A percentile compares a stretch with the other conserved stretches of the same genome.
Conservation (phyloP, 2,113 vertebrate genomes). For the Petroica traversi region DNA sequence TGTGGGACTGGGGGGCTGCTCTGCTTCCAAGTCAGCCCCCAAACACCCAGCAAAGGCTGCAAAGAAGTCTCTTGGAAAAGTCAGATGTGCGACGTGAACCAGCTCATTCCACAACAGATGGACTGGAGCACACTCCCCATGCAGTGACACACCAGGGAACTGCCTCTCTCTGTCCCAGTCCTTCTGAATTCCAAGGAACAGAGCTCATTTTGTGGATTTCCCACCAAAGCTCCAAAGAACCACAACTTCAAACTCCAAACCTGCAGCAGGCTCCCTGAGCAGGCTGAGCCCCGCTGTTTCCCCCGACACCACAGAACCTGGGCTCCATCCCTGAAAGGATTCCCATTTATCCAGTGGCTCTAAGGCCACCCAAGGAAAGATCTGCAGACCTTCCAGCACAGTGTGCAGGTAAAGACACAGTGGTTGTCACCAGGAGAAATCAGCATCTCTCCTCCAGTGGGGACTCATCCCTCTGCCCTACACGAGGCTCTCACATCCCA, state of each 20-base stretch:
- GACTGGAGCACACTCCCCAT: fast-evolving
- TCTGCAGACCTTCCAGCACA: not conserved
- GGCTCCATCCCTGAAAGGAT: not conserved
- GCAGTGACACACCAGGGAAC: not conserved
- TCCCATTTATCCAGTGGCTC: not conserved
- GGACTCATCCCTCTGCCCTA: not conserved
- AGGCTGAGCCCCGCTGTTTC: not conserved
- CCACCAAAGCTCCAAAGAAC: not conserved
- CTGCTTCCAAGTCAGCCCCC: not conserved
- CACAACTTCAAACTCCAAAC: not conserved
- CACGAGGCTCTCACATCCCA: fast-evolving
- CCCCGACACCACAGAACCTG: not conserved
- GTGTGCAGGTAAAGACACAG: fast-evolving
- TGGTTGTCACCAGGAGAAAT: not conserved
- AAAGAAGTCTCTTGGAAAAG: constrained; percentile 14
- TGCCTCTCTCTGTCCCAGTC: not conserved
- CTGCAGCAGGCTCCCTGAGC: not conserved
- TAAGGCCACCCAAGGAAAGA: not conserved
- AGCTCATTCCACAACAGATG: not conserved
- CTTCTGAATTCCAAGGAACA: not conserved
- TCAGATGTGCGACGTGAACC: not conserved
- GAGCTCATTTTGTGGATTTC: not conserved
- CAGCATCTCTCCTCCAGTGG: fast-evolving
- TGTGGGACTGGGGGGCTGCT: not conserved
- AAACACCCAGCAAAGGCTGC: not conserved